A percentile compares a stretch with the other conserved stretches of the same genome.
phyloP scores from a whole-genome alignment of 2,113 vertebrate genomes.

The Ammodytes dubius region DNA sequence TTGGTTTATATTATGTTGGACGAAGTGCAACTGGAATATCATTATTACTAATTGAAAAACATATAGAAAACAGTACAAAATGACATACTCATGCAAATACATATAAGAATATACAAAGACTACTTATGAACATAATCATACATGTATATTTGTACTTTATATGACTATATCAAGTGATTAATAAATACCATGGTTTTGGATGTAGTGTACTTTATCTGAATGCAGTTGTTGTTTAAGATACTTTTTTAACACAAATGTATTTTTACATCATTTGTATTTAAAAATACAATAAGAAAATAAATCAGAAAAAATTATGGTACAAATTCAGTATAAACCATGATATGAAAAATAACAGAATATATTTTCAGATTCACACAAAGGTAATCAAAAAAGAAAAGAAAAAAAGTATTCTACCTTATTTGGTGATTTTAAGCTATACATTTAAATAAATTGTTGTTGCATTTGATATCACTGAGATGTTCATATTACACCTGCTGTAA shows the following conservation, averaged over 20 bases:
- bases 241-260: neutral
- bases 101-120: neutral
- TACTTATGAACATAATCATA: neutral
- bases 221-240: neutral
- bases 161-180: neutral
- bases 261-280: neutral
- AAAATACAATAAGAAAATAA: neutral
- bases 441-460: neutral
- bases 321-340: neutral
- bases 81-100: neutral
- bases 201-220: neutral
- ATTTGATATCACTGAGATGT: neutral
- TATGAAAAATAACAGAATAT: neutral
- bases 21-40: neutral
- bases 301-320: neutral
- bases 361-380: neutral
- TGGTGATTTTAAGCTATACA: neutral
- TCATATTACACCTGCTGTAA: neutral
- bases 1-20: neutral
- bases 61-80: neutral
- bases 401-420: neutral
- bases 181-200: neutral
- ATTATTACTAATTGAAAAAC: neutral
- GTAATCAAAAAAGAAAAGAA: neutral
- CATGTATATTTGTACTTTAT: neutral